Evolutionary conservation across 2,888 invertebrate genomes (phyloP).

Genomic region (Brachyptera putata): DNA sequence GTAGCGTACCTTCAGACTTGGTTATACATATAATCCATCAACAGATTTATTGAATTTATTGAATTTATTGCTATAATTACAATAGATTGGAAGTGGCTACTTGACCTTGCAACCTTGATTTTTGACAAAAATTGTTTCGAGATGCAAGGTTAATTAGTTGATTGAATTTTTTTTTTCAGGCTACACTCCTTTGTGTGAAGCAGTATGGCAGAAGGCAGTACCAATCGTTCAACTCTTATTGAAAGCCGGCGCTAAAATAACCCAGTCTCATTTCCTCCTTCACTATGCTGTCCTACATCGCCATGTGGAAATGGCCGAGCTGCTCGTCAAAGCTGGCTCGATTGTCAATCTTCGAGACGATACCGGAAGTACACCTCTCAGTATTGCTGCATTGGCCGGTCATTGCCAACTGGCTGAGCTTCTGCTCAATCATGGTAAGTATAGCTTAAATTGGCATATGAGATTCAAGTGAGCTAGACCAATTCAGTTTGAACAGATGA

Average conservation of each 20-base stretch:
- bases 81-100: no score
- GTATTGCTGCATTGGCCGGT: conserved; percentile 53
- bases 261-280: conserved; percentile 64
- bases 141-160: background rate
- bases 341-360: conserved; percentile 61
- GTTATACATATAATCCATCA: background rate
- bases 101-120: no score
- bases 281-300: conserved; percentile 63
- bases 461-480: background rate
- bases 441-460: no score
- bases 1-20: no score
- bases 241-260: conserved; percentile 61
- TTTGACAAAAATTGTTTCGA: background rate
- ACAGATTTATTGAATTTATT: background rate
- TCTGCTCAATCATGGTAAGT: conserved; percentile 54
- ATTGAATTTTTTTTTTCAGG: conserved; percentile 46
- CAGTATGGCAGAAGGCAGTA: conserved; percentile 61
- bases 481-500: no score
- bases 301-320: conserved; percentile 55
- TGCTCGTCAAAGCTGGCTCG: conserved; percentile 54
- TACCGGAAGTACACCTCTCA: conserved; percentile 64
- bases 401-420: conserved; percentile 51
- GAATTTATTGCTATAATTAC: no score
- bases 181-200: conserved; percentile 65
- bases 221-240: conserved; percentile 57